phyloP scores from a whole-genome alignment of 2,113 vertebrate species.

The Corythornis madagascariensis region DNA sequence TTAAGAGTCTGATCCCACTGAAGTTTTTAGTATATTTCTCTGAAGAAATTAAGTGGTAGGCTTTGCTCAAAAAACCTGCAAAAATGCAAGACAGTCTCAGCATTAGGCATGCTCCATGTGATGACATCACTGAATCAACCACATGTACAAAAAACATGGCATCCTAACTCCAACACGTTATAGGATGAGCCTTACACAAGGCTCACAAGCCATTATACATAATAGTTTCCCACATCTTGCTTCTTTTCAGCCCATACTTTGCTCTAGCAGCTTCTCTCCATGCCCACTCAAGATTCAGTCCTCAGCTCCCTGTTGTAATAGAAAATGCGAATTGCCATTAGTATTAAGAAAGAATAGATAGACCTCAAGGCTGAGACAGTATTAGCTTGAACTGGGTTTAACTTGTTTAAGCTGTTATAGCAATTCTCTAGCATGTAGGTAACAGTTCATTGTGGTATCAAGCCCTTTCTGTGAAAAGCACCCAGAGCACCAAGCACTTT shows the following conservation, averaged over 20 bases:
- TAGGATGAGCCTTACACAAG: background rate
- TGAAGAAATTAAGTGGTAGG: background rate
- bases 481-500: background rate
- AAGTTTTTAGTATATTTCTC: background rate
- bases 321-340: background rate
- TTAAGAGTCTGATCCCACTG: background rate
- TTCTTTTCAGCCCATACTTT: background rate
- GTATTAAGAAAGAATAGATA: background rate
- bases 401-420: background rate
- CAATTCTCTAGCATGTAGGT: background rate
- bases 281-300: background rate
- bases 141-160: fast-evolving
- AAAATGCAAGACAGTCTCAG: fast-evolving
- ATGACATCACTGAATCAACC: background rate
- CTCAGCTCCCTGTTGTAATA: fast-evolving
- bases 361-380: background rate
- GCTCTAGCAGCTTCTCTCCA: background rate
- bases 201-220: background rate
- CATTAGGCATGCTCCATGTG: fast-evolving
- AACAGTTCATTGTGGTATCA: background rate
- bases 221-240: background rate
- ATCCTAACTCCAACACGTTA: background rate
- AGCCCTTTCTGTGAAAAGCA: background rate
- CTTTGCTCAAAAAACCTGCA: background rate
- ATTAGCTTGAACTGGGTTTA: background rate